Percentiles rank a stretch among this genome's conserved stretches.
phyloP scores from a whole-genome alignment of 1,140 invertebrate genomes.

The Drosophila rhopaloa region DNA sequence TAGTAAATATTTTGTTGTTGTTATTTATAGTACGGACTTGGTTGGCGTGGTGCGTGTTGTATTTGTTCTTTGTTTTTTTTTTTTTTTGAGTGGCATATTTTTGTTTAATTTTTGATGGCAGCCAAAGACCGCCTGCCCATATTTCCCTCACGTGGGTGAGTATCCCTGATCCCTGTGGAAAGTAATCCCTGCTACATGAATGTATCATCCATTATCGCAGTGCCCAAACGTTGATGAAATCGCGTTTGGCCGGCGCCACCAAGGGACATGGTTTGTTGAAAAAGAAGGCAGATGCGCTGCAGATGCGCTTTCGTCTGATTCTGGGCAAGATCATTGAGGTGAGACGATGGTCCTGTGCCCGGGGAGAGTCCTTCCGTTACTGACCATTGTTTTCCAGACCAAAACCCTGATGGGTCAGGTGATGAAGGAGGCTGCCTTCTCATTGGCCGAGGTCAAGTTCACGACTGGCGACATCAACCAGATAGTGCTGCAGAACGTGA shows the following conservation, averaged over 20 bases:
- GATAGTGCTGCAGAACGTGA: conserved; percentile 99
- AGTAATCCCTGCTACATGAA: background rate
- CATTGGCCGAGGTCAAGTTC: conserved; percentile 99
- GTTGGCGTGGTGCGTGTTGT: conserved; percentile 40
- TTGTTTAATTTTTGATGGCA: conserved; percentile 88
- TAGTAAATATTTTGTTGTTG: conserved; percentile 78
- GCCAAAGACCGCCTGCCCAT: conserved; percentile 96
- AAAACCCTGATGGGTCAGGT: conserved; percentile 99
- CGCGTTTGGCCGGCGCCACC: conserved; percentile 96
- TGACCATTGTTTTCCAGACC: conserved; percentile 81
- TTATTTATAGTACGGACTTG: conserved; percentile 69
- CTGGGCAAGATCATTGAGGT: conserved; percentile 99
- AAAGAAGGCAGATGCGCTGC: conserved; percentile 99
- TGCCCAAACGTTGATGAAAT: conserved; percentile 92
- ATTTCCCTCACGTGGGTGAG: conserved; percentile 99
- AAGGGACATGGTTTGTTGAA: conserved; percentile 99
- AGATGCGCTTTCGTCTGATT: conserved; percentile 98
- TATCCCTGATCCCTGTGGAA: conserved; percentile 52
- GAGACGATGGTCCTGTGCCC: conserved; percentile 23
- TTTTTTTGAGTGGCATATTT: conserved; percentile 18
- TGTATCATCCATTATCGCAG: background rate
- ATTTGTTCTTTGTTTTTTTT: conserved; percentile 10
- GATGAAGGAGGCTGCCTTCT: conserved; percentile 99
- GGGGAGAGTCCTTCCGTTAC: background rate
- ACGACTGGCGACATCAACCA: conserved; percentile 99